Conservation (phyloP, 2,797 vertebrate genomes). For the Paramormyrops hopkinsi region DNA sequence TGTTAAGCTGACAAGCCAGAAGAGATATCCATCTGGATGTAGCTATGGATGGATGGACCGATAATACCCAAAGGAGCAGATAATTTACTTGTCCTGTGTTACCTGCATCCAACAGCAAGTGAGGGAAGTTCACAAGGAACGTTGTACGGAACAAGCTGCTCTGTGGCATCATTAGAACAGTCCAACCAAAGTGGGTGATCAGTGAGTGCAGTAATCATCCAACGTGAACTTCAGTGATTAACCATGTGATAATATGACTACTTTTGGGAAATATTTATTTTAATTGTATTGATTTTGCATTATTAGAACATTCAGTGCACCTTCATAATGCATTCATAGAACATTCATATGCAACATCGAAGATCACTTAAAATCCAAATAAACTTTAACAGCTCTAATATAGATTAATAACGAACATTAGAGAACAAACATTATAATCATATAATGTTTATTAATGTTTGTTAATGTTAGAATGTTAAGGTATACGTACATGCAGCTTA, state of each 20-base stretch:
- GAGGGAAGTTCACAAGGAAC: neutral
- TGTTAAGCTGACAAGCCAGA: neutral
- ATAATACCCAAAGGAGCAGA: neutral
- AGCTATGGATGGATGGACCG: neutral
- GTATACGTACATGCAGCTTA: neutral
- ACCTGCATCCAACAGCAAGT: neutral
- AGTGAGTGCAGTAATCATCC: neutral
- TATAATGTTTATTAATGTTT: neutral
- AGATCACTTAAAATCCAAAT: neutral
- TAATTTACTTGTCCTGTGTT: neutral
- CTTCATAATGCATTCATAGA: neutral
- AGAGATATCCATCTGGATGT: neutral
- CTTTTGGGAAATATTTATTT: neutral
- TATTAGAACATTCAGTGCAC: neutral
- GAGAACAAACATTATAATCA: neutral
- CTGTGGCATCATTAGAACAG: neutral
- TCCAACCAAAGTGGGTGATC: neutral
- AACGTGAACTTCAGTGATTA: neutral
- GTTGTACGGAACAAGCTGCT: neutral
- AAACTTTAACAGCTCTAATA: neutral
- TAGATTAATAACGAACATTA: neutral
- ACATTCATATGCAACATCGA: neutral
- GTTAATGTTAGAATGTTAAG: neutral
- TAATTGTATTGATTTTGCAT: neutral
- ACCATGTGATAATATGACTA: neutral